Base-by-base conservation (phyloP, 2,888 invertebrate genomes). In the Herminia tarsipennalis region DNA sequence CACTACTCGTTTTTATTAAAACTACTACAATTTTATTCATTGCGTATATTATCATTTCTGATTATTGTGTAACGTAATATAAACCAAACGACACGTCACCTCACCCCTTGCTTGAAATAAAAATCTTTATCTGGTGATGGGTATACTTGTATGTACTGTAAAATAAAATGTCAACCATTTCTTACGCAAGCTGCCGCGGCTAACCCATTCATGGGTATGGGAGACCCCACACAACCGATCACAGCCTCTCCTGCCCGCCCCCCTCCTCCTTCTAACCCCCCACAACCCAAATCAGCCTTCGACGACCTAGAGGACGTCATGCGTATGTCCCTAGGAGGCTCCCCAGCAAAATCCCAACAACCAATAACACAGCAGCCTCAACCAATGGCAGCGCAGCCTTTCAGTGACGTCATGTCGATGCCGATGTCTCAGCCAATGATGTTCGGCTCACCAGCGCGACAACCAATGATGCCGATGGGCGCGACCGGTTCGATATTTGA, bases 251-350 rank as follows among this genome's bases (percentile, higher is more conserved):
- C 85, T 59, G 88, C 88, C 89, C 93, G 89, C 74, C 93, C 88
- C 80, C 92, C 93, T 35, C 92, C 90, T 43, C 90, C 92, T 18
- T 60, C 75, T 21, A 72, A 78, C 56, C 85, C 85, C 52, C 78
- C 81, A 37, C 84, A 87, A 51, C 89, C 90, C 40, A 94, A 94
- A 70, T 94, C 93, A 63, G 94, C 94, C 21, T 93, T 94, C 78
- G 94, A 94, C 73, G 94, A 94, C 69, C 92, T 95, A 58, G 94
- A 94, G 72, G 94, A 94, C 72, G 94, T 92, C 43, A 94, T 95
- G 87, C 90, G 94, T 46, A 93, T 94, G 92, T 94, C 94, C 35
- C 92, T 95, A 70, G 94, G 94, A 35, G 93, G 94, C 47, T 94
- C 94, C 39, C 94, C 94, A 35, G 86, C 88, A 39, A 86, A 85